Percentiles rank a stretch among this genome's conserved stretches.
phyloP scores from a whole-genome alignment of 2,113 vertebrate species.

The Guaruba guarouba region DNA sequence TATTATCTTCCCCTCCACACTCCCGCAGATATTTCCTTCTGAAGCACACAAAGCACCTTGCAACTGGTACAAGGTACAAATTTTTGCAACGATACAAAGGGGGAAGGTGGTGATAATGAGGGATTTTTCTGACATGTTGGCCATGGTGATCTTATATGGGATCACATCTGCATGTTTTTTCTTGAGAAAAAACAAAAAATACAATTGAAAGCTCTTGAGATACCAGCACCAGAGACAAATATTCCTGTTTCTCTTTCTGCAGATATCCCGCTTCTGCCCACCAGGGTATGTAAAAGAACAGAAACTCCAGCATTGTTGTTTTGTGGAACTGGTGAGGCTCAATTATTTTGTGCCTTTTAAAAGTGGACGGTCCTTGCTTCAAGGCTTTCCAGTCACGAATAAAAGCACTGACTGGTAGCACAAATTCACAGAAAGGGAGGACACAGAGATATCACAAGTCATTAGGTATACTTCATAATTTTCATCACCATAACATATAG shows the following conservation, averaged over 20 bases:
- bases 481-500: neutral
- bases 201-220: neutral
- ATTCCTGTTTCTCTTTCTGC: neutral
- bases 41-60: neutral
- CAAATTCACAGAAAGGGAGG: neutral
- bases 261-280: neutral
- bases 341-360: neutral
- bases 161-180: neutral
- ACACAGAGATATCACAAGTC: neutral
- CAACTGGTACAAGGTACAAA: neutral
- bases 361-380: neutral
- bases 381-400: neutral
- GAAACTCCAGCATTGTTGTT: neutral
- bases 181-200: neutral
- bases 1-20: accelerated
- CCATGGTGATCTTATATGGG: neutral
- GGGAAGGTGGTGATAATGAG: neutral
- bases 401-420: neutral
- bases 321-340: neutral
- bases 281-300: neutral
- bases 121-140: neutral
- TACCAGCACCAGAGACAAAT: neutral
- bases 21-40: neutral
- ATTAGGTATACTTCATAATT: neutral
- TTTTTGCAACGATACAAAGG: neutral